Base-by-base conservation (phyloP, 2,888 invertebrate genomes). In the Lasioglossum zephyrum region DNA sequence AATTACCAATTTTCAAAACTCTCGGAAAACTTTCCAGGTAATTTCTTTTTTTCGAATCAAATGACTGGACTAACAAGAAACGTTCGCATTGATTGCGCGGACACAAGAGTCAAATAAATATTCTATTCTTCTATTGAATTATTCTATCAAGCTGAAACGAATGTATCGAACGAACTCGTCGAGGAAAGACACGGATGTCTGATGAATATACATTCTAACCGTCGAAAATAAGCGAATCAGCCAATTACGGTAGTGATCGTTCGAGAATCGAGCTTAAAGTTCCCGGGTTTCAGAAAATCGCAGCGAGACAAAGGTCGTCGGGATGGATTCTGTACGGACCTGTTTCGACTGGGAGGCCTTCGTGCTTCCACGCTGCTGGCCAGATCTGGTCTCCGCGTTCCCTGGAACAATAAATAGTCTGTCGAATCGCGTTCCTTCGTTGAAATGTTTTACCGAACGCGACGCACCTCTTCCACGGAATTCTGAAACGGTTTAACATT, bases 311-410 rank as follows among this genome's bases (percentile, higher is more conserved):
- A 79, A 86, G 86, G 73, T 81, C 81, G 77, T 63, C 79, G 41
- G 79, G 41, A 73, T 74, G 81, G 80, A 60, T 60, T 60, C 60
- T 26, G 60, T 26, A 26, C 60, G 79, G 87, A 87, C 87, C 87
- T 85, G 87, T 87, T 87, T 31, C 26, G 77, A 86, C 87, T 79
- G 87, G 86, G 80, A 87, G 87, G 83, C 87, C 87, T 87, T 80
- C 86, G 44, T 79, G 77, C 70, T 78, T 76, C 63, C 84, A 87
- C 77, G 77, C 79, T 79, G 86, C 60, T 13, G 26, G 16, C 60
- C 26, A 60, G 86, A 81, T 86, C 86, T 86, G 81, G 81, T 86
- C 81, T 26, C 13, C 13, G 60, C 22, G 5, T 16, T 60, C 26
- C 1, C 26, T 16, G 60, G 60, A 60, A 60, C 60, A 60, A 60